Percentiles rank a stretch among this genome's conserved stretches.
Conservation (phyloP, 2,113 vertebrate genomes). For the Gila orcuttii region DNA sequence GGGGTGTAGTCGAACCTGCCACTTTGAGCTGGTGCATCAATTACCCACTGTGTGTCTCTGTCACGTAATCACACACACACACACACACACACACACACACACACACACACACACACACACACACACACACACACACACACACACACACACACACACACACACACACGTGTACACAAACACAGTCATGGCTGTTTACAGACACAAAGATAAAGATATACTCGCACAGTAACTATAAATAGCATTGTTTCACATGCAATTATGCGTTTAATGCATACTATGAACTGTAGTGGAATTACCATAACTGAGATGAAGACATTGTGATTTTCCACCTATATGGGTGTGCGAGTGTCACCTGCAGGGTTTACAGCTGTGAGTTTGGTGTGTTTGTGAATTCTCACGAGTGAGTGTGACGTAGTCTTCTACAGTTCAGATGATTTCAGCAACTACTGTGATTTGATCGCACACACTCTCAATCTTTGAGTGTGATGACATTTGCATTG, state of each 20-base stretch:
- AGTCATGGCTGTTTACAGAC: not conserved
- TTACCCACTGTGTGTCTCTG: not conserved
- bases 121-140: not conserved
- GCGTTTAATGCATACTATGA: not conserved
- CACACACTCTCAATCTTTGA: not conserved
- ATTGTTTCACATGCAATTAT: constrained; percentile 25
- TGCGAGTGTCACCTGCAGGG: not conserved
- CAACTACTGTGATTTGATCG: not conserved
- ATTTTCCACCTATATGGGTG: not conserved
- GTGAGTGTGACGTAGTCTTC: not conserved
- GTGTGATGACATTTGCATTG: not conserved
- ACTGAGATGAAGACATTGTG: not conserved
- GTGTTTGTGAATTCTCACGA: not conserved
- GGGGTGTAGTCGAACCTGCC: constrained; percentile 34
- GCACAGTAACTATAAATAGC: not conserved
- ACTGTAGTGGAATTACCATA: not conserved
- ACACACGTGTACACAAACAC: not conserved
- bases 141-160: constrained; percentile 25
- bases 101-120: constrained; percentile 8
- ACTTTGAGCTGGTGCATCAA: constrained; percentile 28
- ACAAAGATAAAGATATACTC: not conserved
- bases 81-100: not conserved
- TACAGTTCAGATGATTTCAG: not conserved
- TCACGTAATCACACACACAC: not conserved
- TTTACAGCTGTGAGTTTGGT: not conserved